Evolutionary conservation across 2,888 invertebrate species (phyloP).

Genomic region (Clivina fossor): DNA sequence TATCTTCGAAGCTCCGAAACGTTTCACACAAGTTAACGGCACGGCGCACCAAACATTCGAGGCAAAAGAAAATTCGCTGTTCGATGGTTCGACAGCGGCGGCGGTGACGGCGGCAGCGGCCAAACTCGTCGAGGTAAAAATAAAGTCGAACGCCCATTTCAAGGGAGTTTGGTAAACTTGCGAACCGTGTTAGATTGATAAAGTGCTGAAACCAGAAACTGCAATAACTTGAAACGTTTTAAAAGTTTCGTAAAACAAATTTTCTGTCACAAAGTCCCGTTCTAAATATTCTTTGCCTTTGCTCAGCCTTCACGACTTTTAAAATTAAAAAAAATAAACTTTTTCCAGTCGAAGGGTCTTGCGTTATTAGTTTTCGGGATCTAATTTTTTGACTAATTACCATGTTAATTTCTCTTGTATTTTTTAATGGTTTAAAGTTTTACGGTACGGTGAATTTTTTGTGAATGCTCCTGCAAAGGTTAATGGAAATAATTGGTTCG

Average conservation of each 20-base stretch:
- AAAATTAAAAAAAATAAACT: slow-evolving; percentile 32
- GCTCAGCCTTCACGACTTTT: slow-evolving; percentile 8
- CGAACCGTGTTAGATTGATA: slow-evolving; percentile 32
- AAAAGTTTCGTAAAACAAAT: slow-evolving; percentile 34
- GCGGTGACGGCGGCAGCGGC: not conserved
- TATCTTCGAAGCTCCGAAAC: no score
- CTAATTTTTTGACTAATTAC: slow-evolving; percentile 35
- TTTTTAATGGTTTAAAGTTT: not conserved
- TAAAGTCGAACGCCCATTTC: slow-evolving; percentile 32
- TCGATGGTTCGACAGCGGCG: not conserved
- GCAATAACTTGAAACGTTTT: slow-evolving; percentile 34
- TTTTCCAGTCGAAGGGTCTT: slow-evolving; percentile 18
- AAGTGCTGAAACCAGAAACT: slow-evolving; percentile 35
- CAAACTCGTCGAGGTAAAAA: slow-evolving; percentile 32
- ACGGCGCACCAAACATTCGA: not conserved
- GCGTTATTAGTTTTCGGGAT: slow-evolving; percentile 30
- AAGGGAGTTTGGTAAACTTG: slow-evolving; percentile 32
- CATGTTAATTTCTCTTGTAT: slow-evolving; percentile 26
- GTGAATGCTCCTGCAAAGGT: slow-evolving; percentile 4
- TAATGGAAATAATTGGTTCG: slow-evolving; percentile 27
- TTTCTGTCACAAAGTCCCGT: slow-evolving; percentile 33
- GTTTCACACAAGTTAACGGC: not conserved
- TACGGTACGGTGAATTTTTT: slow-evolving; percentile 11
- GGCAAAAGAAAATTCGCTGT: slow-evolving; percentile 20
- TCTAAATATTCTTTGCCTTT: slow-evolving; percentile 28